Evolutionary conservation across 2,888 invertebrate genomes (phyloP).

Genomic region (Merodon equestris): DNA sequence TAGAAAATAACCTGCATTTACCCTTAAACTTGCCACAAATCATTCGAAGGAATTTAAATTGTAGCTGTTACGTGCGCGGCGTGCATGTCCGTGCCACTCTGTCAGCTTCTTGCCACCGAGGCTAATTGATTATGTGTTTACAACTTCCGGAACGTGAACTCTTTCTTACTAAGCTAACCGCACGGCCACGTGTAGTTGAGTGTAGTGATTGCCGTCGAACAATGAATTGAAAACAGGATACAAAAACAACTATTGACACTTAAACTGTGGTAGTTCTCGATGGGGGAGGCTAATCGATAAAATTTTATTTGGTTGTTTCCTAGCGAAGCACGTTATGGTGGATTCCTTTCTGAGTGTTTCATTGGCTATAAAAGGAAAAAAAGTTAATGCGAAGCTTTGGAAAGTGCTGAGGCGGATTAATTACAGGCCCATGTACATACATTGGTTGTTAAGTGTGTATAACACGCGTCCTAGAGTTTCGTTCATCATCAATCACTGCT

Average conservation of each 20-base stretch:
- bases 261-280: not conserved
- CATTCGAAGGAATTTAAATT: no score
- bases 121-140: conserved; percentile 53
- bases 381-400: conserved; percentile 25
- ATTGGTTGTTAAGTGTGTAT: not conserved
- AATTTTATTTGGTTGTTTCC: conserved; percentile 19
- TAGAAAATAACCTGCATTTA: no score
- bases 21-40: no score
- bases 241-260: conserved; percentile 23
- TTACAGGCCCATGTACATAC: not conserved
- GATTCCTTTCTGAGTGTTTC: not conserved
- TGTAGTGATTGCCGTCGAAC: no score
- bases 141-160: conserved; percentile 47
- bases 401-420: conserved; percentile 14
- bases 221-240: no score
- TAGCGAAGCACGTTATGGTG: no score
- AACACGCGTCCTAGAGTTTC: not conserved
- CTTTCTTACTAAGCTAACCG: not conserved
- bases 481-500: conserved; percentile 7
- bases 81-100: no score
- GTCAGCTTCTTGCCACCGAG: not conserved
- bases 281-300: conserved; percentile 15
- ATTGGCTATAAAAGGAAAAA: conserved; percentile 13
- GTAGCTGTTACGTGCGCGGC: no score
- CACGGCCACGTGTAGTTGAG: no score